phyloP scores from a whole-genome alignment of 1,140 invertebrate genomes.

The Leptopilina clavipes region DNA sequence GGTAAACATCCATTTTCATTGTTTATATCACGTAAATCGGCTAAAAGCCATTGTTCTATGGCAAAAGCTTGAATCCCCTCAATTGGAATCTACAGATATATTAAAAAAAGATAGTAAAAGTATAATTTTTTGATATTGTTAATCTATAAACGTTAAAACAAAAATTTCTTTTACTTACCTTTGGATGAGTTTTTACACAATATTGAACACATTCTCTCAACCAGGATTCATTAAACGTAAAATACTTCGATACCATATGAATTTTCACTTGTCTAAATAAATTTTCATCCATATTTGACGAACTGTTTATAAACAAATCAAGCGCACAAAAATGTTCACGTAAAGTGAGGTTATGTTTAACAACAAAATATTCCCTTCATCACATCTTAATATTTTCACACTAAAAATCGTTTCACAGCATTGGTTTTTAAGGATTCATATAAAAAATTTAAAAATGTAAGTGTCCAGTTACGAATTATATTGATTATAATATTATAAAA shows the following conservation, averaged over 20 bases:
- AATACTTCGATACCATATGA: conserved; percentile 47
- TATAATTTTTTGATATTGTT: no score
- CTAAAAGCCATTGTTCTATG: conserved; percentile 76
- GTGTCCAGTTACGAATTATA: no score
- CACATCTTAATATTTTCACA: neutral
- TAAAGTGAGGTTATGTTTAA: conserved; percentile 1
- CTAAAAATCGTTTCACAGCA: neutral
- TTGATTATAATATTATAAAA: no score
- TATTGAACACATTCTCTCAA: conserved; percentile 62
- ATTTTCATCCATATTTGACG: conserved; percentile 38
- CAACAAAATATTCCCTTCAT: neutral
- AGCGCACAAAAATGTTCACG: neutral
- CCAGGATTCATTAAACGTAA: conserved; percentile 59
- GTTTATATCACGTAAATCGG: conserved; percentile 76
- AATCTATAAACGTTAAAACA: no score
- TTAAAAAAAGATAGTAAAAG: no score
- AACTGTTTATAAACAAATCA: neutral
- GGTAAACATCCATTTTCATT: conserved; percentile 75
- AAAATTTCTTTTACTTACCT: conserved; percentile 41
- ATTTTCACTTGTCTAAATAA: conserved; percentile 44
- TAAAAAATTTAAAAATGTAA: no score
- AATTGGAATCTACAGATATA: conserved; percentile 28
- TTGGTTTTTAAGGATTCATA: neutral
- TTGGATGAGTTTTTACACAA: conserved; percentile 53
- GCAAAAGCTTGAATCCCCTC: conserved; percentile 57